A percentile compares a stretch with the other conserved stretches of the same genome.
Evolutionary conservation across 2,797 vertebrate genomes (phyloP).

Genomic region (Esox lucius): DNA sequence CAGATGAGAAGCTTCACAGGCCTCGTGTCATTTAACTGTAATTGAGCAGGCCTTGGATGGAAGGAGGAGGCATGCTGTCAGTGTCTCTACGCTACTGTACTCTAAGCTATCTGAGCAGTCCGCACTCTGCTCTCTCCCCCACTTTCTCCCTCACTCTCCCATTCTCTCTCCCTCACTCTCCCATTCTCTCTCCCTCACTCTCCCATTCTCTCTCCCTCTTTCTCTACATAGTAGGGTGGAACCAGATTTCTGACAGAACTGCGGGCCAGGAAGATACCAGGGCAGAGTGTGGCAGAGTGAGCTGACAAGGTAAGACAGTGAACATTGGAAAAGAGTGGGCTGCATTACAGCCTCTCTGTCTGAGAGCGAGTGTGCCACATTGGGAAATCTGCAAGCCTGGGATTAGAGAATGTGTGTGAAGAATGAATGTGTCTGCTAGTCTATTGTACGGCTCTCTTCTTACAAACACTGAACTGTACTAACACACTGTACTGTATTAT

Average conservation of each 20-base stretch:
- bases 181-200: background rate
- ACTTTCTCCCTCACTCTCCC: background rate
- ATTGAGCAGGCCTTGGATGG: constrained; percentile 17
- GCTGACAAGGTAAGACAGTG: constrained; percentile 57
- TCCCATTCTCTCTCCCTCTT: constrained; percentile 8
- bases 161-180: background rate
- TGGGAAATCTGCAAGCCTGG: background rate
- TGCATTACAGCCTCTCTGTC: background rate
- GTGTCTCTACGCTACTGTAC: background rate
- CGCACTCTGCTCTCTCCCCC: constrained; percentile 1
- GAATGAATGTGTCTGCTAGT: background rate
- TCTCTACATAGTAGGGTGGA: constrained; percentile 36
- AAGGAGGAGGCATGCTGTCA: constrained; percentile 15
- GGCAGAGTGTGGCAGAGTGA: constrained; percentile 48
- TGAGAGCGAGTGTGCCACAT: background rate
- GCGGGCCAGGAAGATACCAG: constrained; percentile 46
- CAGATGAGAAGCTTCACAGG: constrained; percentile 13
- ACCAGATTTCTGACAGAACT: constrained; percentile 53
- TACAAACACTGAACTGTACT: background rate
- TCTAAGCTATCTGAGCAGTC: constrained; percentile 15
- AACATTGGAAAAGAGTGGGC: constrained; percentile 7
- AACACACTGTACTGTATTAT: background rate
- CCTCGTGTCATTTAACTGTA: constrained; percentile 33
- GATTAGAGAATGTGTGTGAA: background rate
- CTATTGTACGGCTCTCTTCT: background rate